Percentiles rank a stretch among this genome's conserved stretches.
These are phyloP conservation scores for Nansenia antarctica DNA, from an alignment of 2,113 vertebrate genomes.

Conservation along the genomic window DNA sequence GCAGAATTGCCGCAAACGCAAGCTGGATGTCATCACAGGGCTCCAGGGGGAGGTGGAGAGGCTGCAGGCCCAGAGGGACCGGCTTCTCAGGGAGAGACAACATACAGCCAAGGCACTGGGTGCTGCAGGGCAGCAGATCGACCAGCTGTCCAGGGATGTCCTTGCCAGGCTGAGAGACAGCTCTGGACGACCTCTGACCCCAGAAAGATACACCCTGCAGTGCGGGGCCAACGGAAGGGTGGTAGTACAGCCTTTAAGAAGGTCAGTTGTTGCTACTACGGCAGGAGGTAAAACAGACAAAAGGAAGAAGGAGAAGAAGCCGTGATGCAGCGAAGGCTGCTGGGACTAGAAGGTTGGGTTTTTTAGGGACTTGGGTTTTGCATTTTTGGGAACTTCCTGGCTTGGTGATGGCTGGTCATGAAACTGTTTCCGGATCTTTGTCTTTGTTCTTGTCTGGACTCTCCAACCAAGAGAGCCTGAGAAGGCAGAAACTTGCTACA, in stretches of 20 bases:
- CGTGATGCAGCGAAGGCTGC: slow-evolving; percentile 51
- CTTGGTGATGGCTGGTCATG: slow-evolving; percentile 21
- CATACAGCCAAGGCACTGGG: slow-evolving; percentile 79
- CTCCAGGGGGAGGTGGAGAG: slow-evolving; percentile 82
- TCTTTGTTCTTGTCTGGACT: slow-evolving; percentile 47
- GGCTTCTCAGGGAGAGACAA: slow-evolving; percentile 76
- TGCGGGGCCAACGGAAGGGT: slow-evolving; percentile 77
- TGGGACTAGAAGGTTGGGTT: slow-evolving; percentile 43
- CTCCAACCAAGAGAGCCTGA: slow-evolving; percentile 38
- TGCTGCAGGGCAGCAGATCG: slow-evolving; percentile 79
- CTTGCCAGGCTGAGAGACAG: slow-evolving; percentile 80
- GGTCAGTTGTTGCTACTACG: slow-evolving; percentile 62
- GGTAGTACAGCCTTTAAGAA: slow-evolving; percentile 76
- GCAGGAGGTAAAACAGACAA: slow-evolving; percentile 71
- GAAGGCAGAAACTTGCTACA: slow-evolving; percentile 1
- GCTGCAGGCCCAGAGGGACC: slow-evolving; percentile 77
- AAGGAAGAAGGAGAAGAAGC: slow-evolving; percentile 76
- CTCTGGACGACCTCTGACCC: slow-evolving; percentile 80
- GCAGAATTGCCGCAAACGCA: slow-evolving; percentile 86
- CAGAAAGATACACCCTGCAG: slow-evolving; percentile 76
- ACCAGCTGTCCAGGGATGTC: slow-evolving; percentile 77
- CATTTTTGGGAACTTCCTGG: slow-evolving; percentile 17
- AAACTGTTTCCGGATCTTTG: slow-evolving; percentile 31
- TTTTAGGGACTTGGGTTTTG: slow-evolving; percentile 38
- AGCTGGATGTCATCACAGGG: slow-evolving; percentile 83